phyloP scores from a whole-genome alignment of 2,113 vertebrate species.

The Eptesicus fuscus region DNA sequence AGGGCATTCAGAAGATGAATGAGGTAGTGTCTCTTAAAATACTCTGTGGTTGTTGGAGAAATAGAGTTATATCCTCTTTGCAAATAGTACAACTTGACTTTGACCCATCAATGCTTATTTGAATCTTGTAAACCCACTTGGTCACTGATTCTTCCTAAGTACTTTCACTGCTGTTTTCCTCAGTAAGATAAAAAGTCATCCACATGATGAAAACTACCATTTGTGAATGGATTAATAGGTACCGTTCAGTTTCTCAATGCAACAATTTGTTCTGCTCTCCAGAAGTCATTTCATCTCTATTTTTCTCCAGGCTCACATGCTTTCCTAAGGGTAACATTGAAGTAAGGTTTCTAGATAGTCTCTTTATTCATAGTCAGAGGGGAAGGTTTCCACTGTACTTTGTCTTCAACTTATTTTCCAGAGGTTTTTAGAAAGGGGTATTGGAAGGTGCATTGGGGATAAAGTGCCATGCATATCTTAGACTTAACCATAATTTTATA shows the following conservation, averaged over 20 bases:
- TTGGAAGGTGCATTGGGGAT: neutral
- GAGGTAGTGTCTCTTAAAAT: slow-evolving; percentile 61
- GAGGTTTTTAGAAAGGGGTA: slow-evolving; percentile 23
- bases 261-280: slow-evolving; percentile 25
- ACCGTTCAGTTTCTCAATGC: neutral
- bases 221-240: slow-evolving; percentile 36
- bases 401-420: slow-evolving; percentile 52
- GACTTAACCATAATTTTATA: neutral
- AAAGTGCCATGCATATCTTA: neutral
- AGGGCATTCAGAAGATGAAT: slow-evolving; percentile 62
- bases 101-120: slow-evolving; percentile 33
- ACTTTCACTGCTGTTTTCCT: slow-evolving; percentile 34
- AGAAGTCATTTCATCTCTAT: slow-evolving; percentile 38
- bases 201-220: slow-evolving; percentile 45
- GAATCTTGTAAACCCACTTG: slow-evolving; percentile 25
- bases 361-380: slow-evolving; percentile 13
- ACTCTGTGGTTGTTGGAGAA: slow-evolving; percentile 47
- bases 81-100: slow-evolving; percentile 51
- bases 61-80: slow-evolving; percentile 36
- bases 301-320: slow-evolving; percentile 30
- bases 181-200: slow-evolving; percentile 25
- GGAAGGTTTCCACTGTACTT: slow-evolving; percentile 29
- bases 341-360: neutral
- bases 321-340: slow-evolving; percentile 20
- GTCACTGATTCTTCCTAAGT: neutral